Evolutionary conservation across 2,797 vertebrate species (phyloP).

Genomic region (Poecilia gillii): DNA sequence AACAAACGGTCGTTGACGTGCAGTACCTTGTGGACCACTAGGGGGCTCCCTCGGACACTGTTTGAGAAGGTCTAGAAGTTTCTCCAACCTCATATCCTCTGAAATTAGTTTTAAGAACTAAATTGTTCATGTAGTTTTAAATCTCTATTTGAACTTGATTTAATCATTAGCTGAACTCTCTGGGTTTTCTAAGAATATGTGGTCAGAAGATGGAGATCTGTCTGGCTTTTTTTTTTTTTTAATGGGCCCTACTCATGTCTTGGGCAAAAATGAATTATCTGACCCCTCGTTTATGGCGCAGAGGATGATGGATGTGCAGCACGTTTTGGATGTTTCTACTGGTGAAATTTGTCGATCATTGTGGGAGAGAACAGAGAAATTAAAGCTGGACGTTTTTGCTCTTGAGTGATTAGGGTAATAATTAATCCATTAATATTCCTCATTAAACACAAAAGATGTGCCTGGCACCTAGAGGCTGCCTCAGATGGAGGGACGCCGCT

Average conservation of each 20-base stretch:
- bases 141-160: not conserved
- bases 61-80: no score
- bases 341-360: conserved; percentile 23
- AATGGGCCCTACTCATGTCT: conserved; percentile 72
- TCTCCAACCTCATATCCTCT: not conserved
- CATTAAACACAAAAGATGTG: conserved; percentile 19
- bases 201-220: conserved; percentile 55
- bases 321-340: conserved; percentile 65
- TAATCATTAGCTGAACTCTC: not conserved
- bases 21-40: no score
- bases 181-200: not conserved
- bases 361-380: conserved; percentile 15
- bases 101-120: not conserved
- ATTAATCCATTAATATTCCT: conserved; percentile 75
- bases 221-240: conserved; percentile 47
- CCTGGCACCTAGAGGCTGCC: conserved; percentile 10
- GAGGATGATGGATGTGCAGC: conserved; percentile 78
- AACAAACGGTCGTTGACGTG: no score
- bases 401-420: conserved; percentile 64
- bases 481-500: conserved; percentile 32
- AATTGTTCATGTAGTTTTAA: not conserved
- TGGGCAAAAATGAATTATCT: conserved; percentile 71
- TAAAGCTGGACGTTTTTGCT: conserved; percentile 36
- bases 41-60: no score
- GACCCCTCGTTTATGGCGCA: conserved; percentile 60